Evolutionary conservation across 2,113 vertebrate genomes (phyloP).

Genomic region (Sakesphorus luctuosus): DNA sequence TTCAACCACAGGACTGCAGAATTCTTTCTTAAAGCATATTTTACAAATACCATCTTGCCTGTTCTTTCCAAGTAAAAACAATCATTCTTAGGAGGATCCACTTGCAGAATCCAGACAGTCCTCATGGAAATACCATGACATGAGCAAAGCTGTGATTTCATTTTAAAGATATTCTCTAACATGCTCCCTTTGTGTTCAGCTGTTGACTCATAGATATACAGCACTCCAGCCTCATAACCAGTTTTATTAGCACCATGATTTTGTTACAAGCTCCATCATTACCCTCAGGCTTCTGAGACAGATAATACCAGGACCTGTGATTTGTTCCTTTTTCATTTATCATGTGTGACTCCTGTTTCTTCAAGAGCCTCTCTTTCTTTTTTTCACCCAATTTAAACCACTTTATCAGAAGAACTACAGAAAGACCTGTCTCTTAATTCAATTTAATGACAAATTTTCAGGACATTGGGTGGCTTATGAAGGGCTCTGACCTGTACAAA

Average conservation of each 20-base stretch:
- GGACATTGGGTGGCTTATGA: neutral
- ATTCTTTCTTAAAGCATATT: neutral
- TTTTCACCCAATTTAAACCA: neutral
- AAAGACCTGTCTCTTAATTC: constrained; percentile 13
- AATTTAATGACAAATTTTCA: constrained; percentile 14
- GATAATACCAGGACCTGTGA: neutral
- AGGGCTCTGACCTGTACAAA: neutral
- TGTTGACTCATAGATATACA: neutral
- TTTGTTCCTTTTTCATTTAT: constrained; percentile 30
- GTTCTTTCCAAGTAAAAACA: neutral
- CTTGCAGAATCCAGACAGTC: neutral
- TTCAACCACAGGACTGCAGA: neutral
- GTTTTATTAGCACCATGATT: neutral
- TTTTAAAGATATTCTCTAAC: neutral
- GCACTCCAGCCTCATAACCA: neutral
- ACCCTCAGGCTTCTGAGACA: neutral
- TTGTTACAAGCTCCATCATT: constrained; percentile 5
- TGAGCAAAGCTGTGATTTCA: neutral
- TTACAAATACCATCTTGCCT: neutral
- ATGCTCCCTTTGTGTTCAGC: neutral
- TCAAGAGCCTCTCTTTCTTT: neutral
- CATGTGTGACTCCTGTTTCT: neutral
- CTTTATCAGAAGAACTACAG: neutral
- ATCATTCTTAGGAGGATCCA: neutral
- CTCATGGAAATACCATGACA: neutral